Conservation (phyloP, 2,797 vertebrate genomes). For the Pipistrellus kuhlii region DNA sequence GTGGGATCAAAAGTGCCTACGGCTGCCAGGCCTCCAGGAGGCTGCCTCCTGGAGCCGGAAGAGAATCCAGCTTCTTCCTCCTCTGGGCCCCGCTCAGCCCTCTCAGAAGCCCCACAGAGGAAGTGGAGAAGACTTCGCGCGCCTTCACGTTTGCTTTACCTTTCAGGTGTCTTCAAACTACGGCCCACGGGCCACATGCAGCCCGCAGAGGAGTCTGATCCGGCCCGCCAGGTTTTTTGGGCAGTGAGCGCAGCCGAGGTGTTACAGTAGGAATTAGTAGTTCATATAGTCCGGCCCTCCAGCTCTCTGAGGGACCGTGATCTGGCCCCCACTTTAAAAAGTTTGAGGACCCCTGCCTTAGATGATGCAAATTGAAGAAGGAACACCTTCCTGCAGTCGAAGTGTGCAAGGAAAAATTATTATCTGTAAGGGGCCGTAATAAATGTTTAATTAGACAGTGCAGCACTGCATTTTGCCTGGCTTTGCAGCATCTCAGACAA, state of each 20-base stretch:
- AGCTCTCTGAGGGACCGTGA: too few relatives aligned
- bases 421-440: conserved; percentile 71
- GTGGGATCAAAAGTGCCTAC: background rate
- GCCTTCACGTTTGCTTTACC: background rate
- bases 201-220: too few relatives aligned
- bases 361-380: background rate
- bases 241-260: too few relatives aligned
- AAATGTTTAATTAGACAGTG: conserved; percentile 69
- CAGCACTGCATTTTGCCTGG: conserved; percentile 36
- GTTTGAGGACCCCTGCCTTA: too few relatives aligned
- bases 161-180: too few relatives aligned
- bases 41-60: background rate
- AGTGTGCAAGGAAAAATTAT: conserved; percentile 29
- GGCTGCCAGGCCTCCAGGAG: background rate
- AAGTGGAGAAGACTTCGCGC: background rate
- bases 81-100: background rate
- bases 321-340: too few relatives aligned
- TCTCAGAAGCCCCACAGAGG: background rate
- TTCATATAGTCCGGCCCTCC: too few relatives aligned
- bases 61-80: background rate
- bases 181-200: too few relatives aligned
- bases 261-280: too few relatives aligned
- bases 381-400: conserved; percentile 12
- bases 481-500: conserved; percentile 58
- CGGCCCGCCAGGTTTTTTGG: too few relatives aligned